Evolutionary conservation across 2,113 vertebrate genomes (phyloP).

Genomic region (Mus musculus): DNA sequence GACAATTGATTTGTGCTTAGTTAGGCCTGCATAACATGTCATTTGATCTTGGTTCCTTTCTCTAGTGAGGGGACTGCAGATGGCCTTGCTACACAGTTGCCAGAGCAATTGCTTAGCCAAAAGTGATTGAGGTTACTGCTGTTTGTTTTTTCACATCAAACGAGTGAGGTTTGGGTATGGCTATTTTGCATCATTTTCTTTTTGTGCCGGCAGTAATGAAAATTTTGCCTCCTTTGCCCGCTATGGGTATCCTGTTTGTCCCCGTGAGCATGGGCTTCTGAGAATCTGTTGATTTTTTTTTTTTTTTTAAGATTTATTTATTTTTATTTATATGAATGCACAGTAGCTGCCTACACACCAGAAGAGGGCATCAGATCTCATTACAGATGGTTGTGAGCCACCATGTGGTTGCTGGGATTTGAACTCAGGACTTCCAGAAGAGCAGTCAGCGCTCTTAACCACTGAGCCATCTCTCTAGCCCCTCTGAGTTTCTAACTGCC

Average conservation of each 20-base stretch:
- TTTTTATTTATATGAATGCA: too few relatives aligned
- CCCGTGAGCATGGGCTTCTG: neutral
- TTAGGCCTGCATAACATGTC: neutral
- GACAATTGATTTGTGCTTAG: neutral
- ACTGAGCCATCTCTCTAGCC: too few relatives aligned
- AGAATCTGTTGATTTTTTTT: too few relatives aligned
- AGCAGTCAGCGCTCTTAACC: too few relatives aligned
- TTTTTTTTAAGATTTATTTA: too few relatives aligned
- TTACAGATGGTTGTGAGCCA: too few relatives aligned
- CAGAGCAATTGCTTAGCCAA: neutral
- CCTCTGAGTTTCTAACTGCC: neutral
- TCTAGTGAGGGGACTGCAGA: neutral
- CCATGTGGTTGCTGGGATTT: too few relatives aligned
- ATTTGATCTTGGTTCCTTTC: neutral
- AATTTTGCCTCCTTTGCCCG: neutral
- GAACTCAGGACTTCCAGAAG: too few relatives aligned
- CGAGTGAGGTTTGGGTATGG: neutral
- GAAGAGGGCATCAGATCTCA: too few relatives aligned
- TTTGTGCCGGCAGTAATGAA: neutral
- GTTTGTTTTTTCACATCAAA: slow-evolving; percentile 34
- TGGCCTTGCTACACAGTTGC: neutral
- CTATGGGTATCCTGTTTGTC: neutral
- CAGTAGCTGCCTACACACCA: too few relatives aligned
- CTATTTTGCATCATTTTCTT: slow-evolving; percentile 35
- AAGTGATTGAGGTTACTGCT: neutral